Evolutionary conservation across 2,797 vertebrate genomes (phyloP).

Genomic region (Rhinatrema bivittatum): DNA sequence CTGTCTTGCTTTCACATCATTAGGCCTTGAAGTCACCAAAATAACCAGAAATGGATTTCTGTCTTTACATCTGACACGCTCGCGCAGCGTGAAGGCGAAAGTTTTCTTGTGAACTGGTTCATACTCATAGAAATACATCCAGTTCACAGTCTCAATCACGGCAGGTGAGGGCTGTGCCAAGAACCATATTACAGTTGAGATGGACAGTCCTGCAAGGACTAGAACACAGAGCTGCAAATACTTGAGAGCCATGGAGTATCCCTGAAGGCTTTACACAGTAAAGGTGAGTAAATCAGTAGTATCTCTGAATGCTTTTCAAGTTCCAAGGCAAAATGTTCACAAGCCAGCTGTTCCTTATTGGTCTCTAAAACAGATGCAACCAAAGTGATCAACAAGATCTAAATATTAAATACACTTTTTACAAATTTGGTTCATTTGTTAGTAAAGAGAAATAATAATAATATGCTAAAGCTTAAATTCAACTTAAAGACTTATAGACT

Average conservation of each 20-base stretch:
- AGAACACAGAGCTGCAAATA: constrained; percentile 30
- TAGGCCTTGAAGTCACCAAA: constrained; percentile 41
- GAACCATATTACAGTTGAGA: constrained; percentile 17
- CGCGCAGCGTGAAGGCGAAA: constrained; percentile 28
- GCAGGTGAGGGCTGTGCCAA: constrained; percentile 5
- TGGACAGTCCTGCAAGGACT: constrained; percentile 18
- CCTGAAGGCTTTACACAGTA: not conserved
- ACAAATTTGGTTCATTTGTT: no score
- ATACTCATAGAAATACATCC: constrained; percentile 43
- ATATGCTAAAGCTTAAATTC: no score
- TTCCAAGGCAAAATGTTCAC: accelerated
- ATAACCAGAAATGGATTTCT: constrained; percentile 40
- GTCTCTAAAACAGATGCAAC: not conserved
- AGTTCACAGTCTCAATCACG: constrained; percentile 7
- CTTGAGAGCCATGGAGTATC: not conserved
- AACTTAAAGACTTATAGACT: no score
- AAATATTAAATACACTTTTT: not conserved
- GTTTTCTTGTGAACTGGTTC: constrained; percentile 33
- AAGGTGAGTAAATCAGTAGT: not conserved
- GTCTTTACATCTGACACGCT: constrained; percentile 21
- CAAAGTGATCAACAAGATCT: not conserved
- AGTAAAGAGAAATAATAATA: no score
- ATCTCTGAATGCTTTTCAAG: not conserved
- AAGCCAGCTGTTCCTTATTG: no score
- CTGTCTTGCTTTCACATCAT: constrained; percentile 32